Base-by-base conservation (phyloP, 2,888 invertebrate genomes). In the Nebria brevicollis region DNA sequence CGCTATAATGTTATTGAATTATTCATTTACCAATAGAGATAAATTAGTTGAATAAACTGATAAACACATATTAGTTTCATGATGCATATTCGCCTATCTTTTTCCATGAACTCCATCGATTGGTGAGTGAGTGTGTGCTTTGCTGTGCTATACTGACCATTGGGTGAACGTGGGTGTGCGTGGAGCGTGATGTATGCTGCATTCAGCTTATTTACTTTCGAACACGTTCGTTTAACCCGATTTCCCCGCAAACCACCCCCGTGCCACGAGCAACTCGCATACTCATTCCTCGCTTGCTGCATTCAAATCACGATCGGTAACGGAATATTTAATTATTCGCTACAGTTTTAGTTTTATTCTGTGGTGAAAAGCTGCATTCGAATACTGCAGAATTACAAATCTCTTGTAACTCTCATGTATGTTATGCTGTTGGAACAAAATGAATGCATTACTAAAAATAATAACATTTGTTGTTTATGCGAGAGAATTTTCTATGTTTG, bases 31-130 rank as follows among this genome's bases (percentile, higher is more conserved):
- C 68, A 77, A 77, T 72, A 77, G 54, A 77, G 72, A 77, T 77
- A 77, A 77, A 72, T 77, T 77, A 77, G 77, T 77, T 77, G 77
- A 26, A 77, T 72, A 77, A 77, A 77, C 77, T 77, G 77, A 77
- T 77, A 77, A 54, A 54, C 54, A 54, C 54, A 54, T 54, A 54
- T 54, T 54, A 54, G 54, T 54, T 11, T 54, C 54, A 54, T 13
- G 54, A 13, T 54, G 54, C 54, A 54, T 54, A 54, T 54, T 54
- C 54, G 54, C 13, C 54, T 13, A 8, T 54, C 54, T 54, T 54
- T 54, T 54, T 13, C 54, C 54, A 54, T 54, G 11, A 13, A 54
- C 13, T 13, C 54, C 1, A 54, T 54, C 54, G 54, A 54, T 54
- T 54, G 20, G 20, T 20, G 20, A 20, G 54, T 54, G 54, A 4